Base-by-base conservation (phyloP, 1,140 invertebrate genomes). In the Galleria mellonella region DNA sequence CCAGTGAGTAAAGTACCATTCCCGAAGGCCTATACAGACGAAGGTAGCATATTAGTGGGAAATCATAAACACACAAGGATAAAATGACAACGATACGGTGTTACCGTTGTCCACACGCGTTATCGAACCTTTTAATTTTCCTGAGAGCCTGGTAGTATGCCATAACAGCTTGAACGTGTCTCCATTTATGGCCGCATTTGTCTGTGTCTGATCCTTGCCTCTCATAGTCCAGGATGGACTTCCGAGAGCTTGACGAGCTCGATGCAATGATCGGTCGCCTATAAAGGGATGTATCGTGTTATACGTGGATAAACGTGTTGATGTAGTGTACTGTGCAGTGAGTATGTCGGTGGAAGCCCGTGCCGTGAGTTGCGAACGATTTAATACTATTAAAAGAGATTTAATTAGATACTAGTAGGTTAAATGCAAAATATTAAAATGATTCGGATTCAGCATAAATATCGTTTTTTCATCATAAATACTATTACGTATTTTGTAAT, bases 61-160 rank as follows among this genome's bases (percentile, higher is more conserved):
- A 77, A 72, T 58, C 47, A 64, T 69, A 75, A 64, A 77, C 62
- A 79, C 67, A 77, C 67, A 72, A 65, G 60, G 57, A 76, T 61
- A 62, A 70, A 63, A 72, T 53, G 70, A 73, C 72, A 78, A 66
- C 67, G 69, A 72, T 72, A 59, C 60, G 66, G 57, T 49, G 52
- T 81, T 74, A 77, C 69, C 65, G 57, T 66, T 65, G 61, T 63
- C 58, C 57, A 47, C 46, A 23, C 42, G 37, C 57, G 38, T 17
- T 37, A 56, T 66, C 74, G 74, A 82, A 94, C 93, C 93, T 95
- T 92, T 94, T 94, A 87, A 95, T 94, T 88, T 93, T 93, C 85
- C 94, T 90, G 67, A 95, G 90, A 61, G 93, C 92, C 87, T 93
- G 92, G 89, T 94, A 94, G 88, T 94, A 93, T 62, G 93, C 92